Evolutionary conservation across 2,888 invertebrate genomes (phyloP).

Genomic region (Stenichneumon culpator): DNA sequence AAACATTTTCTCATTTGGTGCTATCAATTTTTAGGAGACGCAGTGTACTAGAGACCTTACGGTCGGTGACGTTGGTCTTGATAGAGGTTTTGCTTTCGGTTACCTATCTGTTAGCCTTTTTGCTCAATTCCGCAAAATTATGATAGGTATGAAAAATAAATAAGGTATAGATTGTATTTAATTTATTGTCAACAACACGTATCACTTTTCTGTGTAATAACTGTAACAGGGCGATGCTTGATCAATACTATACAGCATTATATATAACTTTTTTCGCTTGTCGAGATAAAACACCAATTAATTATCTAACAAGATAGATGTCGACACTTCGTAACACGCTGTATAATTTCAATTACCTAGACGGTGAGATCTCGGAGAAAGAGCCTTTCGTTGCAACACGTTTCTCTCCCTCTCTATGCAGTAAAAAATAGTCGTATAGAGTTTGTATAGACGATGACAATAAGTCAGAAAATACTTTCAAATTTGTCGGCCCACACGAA

Average conservation of each 20-base stretch:
- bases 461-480: conserved; percentile 65
- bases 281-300: conserved; percentile 39
- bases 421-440: conserved; percentile 64
- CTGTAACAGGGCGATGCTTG: not conserved
- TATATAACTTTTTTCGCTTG: conserved; percentile 19
- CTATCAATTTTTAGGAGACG: too few species aligned
- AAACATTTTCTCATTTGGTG: too few species aligned
- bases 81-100: too few species aligned
- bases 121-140: not conserved
- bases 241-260: not conserved
- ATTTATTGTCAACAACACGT: conserved; percentile 65
- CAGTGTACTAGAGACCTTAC: too few species aligned
- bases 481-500: conserved; percentile 30
- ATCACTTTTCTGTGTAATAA: conserved; percentile 37
- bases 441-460: conserved; percentile 39
- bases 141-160: not conserved
- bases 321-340: conserved; percentile 30
- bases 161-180: conserved; percentile 25
- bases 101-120: too few species aligned
- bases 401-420: conserved; percentile 29
- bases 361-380: conserved; percentile 5
- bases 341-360: conserved; percentile 17
- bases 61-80: too few species aligned
- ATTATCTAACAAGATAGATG: conserved; percentile 14
- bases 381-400: conserved; percentile 21